Evolutionary conservation across 2,888 invertebrate genomes (phyloP).

Genomic region (Lumbricus terrestris): DNA sequence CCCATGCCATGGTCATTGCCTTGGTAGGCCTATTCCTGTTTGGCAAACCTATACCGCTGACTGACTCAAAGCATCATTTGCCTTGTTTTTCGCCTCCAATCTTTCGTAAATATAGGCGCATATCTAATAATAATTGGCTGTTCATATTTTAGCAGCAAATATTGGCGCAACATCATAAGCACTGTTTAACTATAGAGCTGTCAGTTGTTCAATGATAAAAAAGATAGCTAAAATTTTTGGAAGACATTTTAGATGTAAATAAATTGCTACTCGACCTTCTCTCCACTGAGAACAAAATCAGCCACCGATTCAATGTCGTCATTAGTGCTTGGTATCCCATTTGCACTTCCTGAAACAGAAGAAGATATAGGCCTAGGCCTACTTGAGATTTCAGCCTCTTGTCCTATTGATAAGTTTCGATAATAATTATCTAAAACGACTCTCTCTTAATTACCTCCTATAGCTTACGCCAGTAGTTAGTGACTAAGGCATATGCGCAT

Average conservation of each 20-base stretch:
- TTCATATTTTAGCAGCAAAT: not conserved
- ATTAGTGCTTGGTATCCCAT: not conserved
- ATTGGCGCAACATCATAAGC: not conserved
- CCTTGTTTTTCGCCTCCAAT: no score
- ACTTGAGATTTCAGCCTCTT: constrained; percentile 47
- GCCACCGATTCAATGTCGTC: not conserved
- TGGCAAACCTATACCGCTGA: no score
- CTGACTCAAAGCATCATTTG: no score
- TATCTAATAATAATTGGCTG: not conserved
- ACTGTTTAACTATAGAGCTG: not conserved
- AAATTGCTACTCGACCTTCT: not conserved
- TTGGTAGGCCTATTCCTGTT: no score
- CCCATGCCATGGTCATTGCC: no score
- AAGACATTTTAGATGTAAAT: not conserved
- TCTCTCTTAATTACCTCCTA: no score
- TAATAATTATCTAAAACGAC: no score
- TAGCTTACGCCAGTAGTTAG: no score
- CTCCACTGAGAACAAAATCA: not conserved
- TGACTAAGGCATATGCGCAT: no score
- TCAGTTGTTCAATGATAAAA: not conserved
- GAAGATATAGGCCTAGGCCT: no score
- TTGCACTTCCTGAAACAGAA: constrained; percentile 5
- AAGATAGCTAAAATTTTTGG: not conserved
- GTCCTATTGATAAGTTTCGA: constrained; percentile 23
- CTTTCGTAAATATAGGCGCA: no score